Evolutionary conservation across 2,797 vertebrate species (phyloP).

Genomic region (Cyclopterus lumpus): DNA sequence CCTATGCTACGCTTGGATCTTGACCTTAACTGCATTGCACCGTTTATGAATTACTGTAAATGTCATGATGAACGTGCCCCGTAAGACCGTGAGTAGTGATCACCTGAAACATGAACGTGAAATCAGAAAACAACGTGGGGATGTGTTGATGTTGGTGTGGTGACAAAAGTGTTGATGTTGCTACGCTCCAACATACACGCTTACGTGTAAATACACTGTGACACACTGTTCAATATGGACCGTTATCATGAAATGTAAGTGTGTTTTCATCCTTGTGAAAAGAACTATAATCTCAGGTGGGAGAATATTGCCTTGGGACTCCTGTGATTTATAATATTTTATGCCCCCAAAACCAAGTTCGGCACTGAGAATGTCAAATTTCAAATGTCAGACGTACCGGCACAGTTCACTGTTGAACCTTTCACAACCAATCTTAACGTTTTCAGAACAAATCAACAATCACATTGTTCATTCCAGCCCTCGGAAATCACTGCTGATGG

Average conservation of each 20-base stretch:
- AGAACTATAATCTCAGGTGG: slow-evolving; percentile 37
- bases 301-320: slow-evolving; percentile 65
- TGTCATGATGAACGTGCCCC: neutral
- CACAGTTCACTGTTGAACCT: slow-evolving; percentile 50
- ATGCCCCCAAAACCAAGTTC: slow-evolving; percentile 53
- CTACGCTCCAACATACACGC: slow-evolving; percentile 9
- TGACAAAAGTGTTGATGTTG: neutral
- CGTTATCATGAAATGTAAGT: slow-evolving; percentile 17
- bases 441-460: slow-evolving; percentile 50
- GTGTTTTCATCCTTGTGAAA: slow-evolving; percentile 13
- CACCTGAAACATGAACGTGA: slow-evolving; percentile 6
- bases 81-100: neutral
- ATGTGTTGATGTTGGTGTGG: slow-evolving; percentile 24
- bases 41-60: neutral
- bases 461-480: slow-evolving; percentile 33
- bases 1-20: neutral
- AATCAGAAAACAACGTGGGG: neutral
- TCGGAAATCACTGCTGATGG: slow-evolving; percentile 33
- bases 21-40: slow-evolving; percentile 10
- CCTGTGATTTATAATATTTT: slow-evolving; percentile 50
- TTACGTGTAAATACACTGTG: slow-evolving; percentile 23
- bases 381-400: slow-evolving; percentile 52
- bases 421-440: slow-evolving; percentile 51
- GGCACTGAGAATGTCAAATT: slow-evolving; percentile 57
- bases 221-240: slow-evolving; percentile 5